Evolutionary conservation across 2,113 vertebrate genomes (phyloP).

Genomic region (Oceanodroma tethys): DNA sequence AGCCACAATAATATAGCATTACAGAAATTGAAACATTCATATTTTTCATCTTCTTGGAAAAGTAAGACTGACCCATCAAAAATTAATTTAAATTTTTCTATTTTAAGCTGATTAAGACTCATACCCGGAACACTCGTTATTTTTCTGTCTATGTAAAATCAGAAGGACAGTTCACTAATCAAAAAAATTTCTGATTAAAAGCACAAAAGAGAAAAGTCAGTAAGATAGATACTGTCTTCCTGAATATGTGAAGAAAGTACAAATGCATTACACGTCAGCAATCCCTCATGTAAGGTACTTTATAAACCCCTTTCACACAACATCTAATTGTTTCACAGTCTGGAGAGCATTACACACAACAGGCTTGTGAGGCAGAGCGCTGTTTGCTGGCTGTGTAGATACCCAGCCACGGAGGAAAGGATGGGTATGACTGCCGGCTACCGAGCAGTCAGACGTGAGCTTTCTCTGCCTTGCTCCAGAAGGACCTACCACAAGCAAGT

Average conservation of each 20-base stretch:
- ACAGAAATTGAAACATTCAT: background rate
- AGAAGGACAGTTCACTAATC: background rate
- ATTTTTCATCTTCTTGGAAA: background rate
- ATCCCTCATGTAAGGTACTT: background rate
- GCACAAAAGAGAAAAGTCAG: background rate
- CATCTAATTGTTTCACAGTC: background rate
- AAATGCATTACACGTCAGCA: accelerated
- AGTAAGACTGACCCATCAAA: background rate
- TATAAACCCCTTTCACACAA: background rate
- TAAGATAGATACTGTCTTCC: background rate
- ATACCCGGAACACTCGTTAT: background rate
- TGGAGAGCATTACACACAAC: background rate
- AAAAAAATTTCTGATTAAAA: background rate
- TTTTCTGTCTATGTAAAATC: background rate
- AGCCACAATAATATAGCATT: background rate
- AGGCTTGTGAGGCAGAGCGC: background rate
- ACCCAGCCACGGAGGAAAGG: background rate
- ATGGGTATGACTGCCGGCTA: background rate
- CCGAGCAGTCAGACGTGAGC: background rate
- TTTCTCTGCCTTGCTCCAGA: background rate
- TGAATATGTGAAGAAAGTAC: background rate
- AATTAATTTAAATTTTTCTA: slow-evolving; percentile 5
- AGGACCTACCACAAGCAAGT: background rate
- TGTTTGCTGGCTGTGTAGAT: background rate
- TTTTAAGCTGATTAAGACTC: slow-evolving; percentile 2